These are phyloP conservation scores for Drosophila conformis DNA, from an alignment of 2,888 invertebrate genomes.

Conservation along the genomic window DNA sequence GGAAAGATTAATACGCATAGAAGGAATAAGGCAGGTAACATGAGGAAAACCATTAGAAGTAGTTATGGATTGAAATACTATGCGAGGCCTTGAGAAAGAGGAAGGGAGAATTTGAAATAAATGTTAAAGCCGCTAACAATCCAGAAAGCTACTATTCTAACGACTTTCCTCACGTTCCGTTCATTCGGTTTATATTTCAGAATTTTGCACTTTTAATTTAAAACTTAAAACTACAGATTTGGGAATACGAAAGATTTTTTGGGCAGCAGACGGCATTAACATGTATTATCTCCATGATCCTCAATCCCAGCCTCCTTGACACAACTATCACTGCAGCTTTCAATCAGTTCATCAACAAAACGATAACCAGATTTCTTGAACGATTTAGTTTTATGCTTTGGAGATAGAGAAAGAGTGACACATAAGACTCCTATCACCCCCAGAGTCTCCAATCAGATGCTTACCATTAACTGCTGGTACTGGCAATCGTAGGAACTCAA, in stretches of 20 bases:
- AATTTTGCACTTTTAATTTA: constrained; percentile 48
- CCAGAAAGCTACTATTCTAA: constrained; percentile 41
- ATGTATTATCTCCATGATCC: constrained; percentile 50
- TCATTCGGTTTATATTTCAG: constrained; percentile 6
- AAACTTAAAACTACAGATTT: constrained; percentile 45
- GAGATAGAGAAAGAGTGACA: constrained; percentile 12
- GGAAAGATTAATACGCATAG: constrained; percentile 11
- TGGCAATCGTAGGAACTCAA: constrained; percentile 77
- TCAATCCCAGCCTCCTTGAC: constrained; percentile 37
- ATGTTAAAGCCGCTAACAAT: constrained; percentile 27
- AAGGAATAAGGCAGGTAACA: constrained; percentile 27
- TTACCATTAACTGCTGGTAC: constrained; percentile 66
- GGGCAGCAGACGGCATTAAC: constrained; percentile 34
- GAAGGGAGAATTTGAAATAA: constrained; percentile 29
- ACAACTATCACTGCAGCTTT: constrained; percentile 59
- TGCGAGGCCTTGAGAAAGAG: constrained; percentile 35
- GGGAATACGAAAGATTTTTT: constrained; percentile 1
- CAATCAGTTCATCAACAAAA: constrained; percentile 58
- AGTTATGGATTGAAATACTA: constrained; percentile 35
- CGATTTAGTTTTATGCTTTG: constrained; percentile 54
- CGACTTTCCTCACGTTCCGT: constrained; percentile 54
- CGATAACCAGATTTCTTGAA: constrained; percentile 68
- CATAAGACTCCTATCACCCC: constrained; percentile 6
- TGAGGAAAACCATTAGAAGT: constrained; percentile 63
- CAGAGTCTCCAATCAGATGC: background rate